Evolutionary conservation across 2,888 invertebrate genomes (phyloP).

Genomic region (Gnatocerus cornutus): DNA sequence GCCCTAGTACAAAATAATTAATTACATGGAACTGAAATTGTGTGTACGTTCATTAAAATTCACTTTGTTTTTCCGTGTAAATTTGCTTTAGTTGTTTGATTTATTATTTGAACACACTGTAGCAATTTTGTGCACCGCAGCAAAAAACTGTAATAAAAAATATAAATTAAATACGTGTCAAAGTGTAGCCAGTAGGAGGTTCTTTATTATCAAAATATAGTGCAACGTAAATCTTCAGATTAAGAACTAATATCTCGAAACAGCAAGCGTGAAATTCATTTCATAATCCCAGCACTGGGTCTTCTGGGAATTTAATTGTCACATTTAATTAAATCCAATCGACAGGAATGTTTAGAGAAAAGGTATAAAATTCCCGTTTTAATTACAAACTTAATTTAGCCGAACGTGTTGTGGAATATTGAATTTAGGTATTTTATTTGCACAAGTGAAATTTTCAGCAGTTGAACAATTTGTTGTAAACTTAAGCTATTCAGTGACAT

Average conservation of each 20-base stretch:
- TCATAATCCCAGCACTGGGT: conserved; percentile 1
- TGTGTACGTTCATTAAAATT: conserved; percentile 31
- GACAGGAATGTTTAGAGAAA: conserved; percentile 5
- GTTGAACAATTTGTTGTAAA: conserved; percentile 5
- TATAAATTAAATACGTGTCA: conserved; percentile 3
- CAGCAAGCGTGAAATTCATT: background rate
- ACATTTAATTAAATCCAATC: conserved; percentile 24
- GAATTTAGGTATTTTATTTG: too few relatives aligned
- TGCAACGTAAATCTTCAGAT: background rate
- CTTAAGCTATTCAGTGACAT: conserved; percentile 30
- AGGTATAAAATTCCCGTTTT: background rate
- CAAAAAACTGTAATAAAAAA: background rate
- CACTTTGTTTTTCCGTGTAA: conserved; percentile 28
- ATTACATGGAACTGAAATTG: conserved; percentile 24
- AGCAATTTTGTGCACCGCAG: background rate
- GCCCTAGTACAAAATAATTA: conserved; percentile 37
- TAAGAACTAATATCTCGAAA: too few relatives aligned
- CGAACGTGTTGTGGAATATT: background rate
- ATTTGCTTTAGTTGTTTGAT: conserved; percentile 6
- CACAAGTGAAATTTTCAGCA: background rate
- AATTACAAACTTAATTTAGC: background rate
- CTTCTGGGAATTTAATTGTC: conserved; percentile 9
- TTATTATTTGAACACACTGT: background rate
- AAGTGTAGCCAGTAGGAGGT: conserved; percentile 3
- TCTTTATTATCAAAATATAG: conserved; percentile 6